Base-by-base conservation (phyloP, 2,888 invertebrate species). In the Eupithecia abbreviata region DNA sequence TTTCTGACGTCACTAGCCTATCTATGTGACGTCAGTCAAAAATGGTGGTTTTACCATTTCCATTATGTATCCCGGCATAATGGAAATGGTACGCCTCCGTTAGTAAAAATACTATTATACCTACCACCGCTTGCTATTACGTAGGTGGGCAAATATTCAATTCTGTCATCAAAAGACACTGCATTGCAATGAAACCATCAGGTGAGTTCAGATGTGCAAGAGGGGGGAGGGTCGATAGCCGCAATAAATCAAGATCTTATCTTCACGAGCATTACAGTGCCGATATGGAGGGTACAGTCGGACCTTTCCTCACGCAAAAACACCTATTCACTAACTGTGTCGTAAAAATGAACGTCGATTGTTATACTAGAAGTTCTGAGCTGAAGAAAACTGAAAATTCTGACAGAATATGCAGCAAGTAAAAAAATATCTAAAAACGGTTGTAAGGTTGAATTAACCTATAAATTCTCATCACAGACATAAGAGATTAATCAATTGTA, bases 211-310 rank as follows among this genome's bases (percentile, higher is more conserved):
- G 84, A 83, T 82, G 82, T 73, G 76, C 80, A 77, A 76, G 79
- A 72, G 81, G 82, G 81, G 82, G 83, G 81, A 80, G 84, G 86
- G 87, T 87, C 89, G 91, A 92, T 93, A 91, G 89, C 90, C 85
- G 90, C 89, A 87, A 92, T 94, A 94, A 93, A 94, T 94, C 93
- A 93, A 92, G 94, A 93, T 94, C 89, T 89, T 93, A 94, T 94
- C 94, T 90, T 88, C 85, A 86, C 90, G 86, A 90, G 93, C 92
- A 92, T 92, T 91, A 91, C 90, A 84, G 84, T 88, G 87, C 88
- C 88, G 90, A 89, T 91, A 90, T 88, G 88, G 91, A 91, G 92
- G 91, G 91, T 90, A 87, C 67, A 90, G 89, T 90, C 86, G 87
- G 85, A 85, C 87, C 83, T 86, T 84, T 85, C 55, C 65, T 73